Percentiles rank a stretch among this genome's conserved stretches.
These are phyloP conservation scores for Ommatoiulus sabulosus DNA, from an alignment of 2,888 invertebrate species.

Conservation along the genomic window DNA sequence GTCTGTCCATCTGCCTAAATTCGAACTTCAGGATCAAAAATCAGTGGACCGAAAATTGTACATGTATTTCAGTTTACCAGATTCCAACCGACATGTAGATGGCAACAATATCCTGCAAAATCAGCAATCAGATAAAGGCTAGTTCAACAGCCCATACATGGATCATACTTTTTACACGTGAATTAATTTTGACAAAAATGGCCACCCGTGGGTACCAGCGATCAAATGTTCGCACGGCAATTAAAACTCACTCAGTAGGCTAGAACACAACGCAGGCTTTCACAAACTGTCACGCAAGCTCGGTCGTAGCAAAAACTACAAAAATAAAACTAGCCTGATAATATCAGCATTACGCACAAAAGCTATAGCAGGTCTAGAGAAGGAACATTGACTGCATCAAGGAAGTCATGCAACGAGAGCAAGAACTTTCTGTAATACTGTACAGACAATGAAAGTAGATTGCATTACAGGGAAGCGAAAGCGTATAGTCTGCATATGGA, in stretches of 20 bases:
- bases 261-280: not conserved
- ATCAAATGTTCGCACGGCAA: not conserved
- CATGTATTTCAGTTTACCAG: no score
- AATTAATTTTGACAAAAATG: not conserved
- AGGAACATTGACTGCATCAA: not conserved
- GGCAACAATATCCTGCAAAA: not conserved
- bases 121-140: not conserved
- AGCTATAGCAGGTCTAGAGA: not conserved
- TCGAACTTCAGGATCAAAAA: no score
- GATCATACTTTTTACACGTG: not conserved
- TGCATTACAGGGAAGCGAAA: constrained; percentile 1
- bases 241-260: not conserved
- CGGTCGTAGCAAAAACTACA: not conserved
- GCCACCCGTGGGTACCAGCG: not conserved
- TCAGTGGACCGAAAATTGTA: no score
- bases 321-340: not conserved
- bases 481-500: not conserved
- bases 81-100: no score
- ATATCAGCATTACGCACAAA: not conserved
- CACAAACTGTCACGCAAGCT: not conserved
- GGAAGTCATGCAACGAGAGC: not conserved
- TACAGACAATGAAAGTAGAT: not conserved
- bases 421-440: not conserved
- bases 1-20: no score
- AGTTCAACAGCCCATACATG: not conserved